These are phyloP conservation scores for Labia minor DNA, from an alignment of 2,888 invertebrate species.

Conservation along the genomic window DNA sequence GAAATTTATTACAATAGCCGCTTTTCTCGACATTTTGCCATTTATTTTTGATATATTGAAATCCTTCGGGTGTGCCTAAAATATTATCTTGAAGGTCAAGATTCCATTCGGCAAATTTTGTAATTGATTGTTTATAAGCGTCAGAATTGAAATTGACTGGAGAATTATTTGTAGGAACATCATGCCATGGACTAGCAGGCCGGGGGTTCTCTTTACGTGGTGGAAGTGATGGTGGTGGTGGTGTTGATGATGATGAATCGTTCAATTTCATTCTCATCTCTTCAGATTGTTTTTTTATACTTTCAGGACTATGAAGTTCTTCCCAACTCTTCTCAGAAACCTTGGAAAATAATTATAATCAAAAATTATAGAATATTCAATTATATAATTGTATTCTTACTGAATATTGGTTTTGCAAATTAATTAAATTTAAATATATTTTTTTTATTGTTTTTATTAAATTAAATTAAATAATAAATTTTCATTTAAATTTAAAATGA, in stretches of 20 bases:
- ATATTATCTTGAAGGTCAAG: conserved; percentile 18
- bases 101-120: background rate
- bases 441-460: no score
- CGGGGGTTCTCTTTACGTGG: conserved; percentile 18
- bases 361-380: background rate
- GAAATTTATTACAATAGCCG: conserved; percentile 13
- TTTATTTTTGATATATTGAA: conserved; percentile 20
- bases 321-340: conserved; percentile 14
- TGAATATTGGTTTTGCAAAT: no score
- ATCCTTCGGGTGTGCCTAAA: conserved; percentile 24
- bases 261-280: background rate
- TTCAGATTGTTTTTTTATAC: conserved; percentile 17
- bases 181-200: conserved; percentile 31
- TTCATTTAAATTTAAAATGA: no score
- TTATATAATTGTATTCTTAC: no score
- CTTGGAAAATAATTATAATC: conserved; percentile 17
- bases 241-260: background rate
- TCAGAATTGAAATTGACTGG: conserved; percentile 25
- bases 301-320: conserved; percentile 16
- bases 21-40: conserved; percentile 21
- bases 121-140: conserved; percentile 14
- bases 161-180: conserved; percentile 31
- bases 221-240: conserved; percentile 19
- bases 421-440: no score
- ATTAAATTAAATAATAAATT: no score